Evolutionary conservation across 2,888 invertebrate genomes (phyloP).

Genomic region (Eudemis profundana): DNA sequence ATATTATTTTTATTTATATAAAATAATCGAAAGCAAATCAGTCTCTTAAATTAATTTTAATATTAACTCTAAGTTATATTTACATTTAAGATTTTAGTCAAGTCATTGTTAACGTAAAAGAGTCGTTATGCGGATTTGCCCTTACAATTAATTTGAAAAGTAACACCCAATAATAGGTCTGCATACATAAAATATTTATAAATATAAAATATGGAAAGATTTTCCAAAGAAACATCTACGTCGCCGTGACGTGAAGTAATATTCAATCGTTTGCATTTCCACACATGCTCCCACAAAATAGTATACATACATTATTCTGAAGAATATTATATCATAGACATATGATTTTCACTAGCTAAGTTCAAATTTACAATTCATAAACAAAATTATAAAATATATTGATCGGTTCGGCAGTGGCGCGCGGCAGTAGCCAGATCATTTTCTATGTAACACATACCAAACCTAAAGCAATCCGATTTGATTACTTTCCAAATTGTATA

Average conservation of each 20-base stretch:
- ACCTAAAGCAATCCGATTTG: background rate
- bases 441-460: too few relatives aligned
- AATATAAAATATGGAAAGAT: constrained; percentile 12
- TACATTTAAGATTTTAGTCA: constrained; percentile 62
- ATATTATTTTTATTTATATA: constrained; percentile 43
- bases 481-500: constrained; percentile 47
- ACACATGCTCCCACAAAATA: constrained; percentile 42
- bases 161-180: constrained; percentile 17
- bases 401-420: constrained; percentile 48
- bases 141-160: constrained; percentile 11
- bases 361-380: constrained; percentile 79
- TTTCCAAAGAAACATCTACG: constrained; percentile 23
- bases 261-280: constrained; percentile 29
- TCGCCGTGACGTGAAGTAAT: background rate
- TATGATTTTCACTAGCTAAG: constrained; percentile 78
- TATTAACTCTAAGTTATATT: constrained; percentile 72
- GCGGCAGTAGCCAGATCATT: too few relatives aligned
- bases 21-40: constrained; percentile 77
- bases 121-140: constrained; percentile 21
- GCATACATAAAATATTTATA: constrained; percentile 33
- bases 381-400: constrained; percentile 75
- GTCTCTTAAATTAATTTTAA: constrained; percentile 80
- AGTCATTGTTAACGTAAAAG: constrained; percentile 38
- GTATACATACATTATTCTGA: constrained; percentile 51
- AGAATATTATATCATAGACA: constrained; percentile 53